Conservation (phyloP, 2,888 invertebrate species). For the Watsonalla binaria region DNA sequence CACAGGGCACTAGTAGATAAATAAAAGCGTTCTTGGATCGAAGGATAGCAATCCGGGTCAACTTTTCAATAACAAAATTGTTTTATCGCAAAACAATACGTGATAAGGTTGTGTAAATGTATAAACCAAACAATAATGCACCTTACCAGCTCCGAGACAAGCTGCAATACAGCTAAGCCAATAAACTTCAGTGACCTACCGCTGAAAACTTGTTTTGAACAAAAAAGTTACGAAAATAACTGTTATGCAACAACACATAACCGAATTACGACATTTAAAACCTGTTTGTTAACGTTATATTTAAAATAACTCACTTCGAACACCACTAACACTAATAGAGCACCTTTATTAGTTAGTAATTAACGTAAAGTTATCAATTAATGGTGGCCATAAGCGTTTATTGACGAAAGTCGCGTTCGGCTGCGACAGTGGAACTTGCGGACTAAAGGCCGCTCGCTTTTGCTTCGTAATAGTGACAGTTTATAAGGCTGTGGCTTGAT, state of each 20-base stretch:
- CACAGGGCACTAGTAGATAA: too few species aligned
- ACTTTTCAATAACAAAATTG: too few species aligned
- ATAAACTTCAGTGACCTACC: not conserved
- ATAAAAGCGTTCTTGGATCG: too few species aligned
- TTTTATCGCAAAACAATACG: too few species aligned
- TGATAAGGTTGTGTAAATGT: too few species aligned
- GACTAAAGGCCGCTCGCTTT: conserved; percentile 13
- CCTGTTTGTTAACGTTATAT: not conserved
- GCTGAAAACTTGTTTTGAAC: not conserved
- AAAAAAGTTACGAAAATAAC: not conserved
- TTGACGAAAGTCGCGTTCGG: conserved; percentile 10
- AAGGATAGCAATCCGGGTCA: too few species aligned
- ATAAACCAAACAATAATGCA: not conserved
- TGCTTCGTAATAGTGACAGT: conserved; percentile 3
- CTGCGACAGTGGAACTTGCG: conserved; percentile 7
- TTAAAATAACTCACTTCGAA: not conserved
- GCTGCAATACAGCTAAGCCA: not conserved
- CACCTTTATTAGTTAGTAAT: not conserved
- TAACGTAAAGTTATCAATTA: not conserved
- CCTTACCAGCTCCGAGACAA: not conserved
- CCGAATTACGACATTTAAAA: not conserved
- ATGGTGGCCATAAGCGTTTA: not conserved
- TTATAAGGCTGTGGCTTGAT: not conserved
- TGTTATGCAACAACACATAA: not conserved
- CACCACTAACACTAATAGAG: not conserved